Base-by-base conservation (phyloP, 1,140 invertebrate genomes). In the Gyrodactylus bullatarudis region DNA sequence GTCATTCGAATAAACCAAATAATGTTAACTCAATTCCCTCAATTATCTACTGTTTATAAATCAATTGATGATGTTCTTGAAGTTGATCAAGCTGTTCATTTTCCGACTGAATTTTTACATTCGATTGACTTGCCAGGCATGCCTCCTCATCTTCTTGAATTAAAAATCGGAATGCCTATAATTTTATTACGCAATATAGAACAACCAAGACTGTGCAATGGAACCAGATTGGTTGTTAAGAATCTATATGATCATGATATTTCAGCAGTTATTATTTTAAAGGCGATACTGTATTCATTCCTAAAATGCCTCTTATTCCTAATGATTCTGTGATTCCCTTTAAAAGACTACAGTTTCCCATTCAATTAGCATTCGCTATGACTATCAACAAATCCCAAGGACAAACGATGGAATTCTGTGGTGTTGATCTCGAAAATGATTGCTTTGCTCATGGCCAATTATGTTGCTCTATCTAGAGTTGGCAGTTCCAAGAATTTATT, bases 311-410 rank as follows among this genome's bases (percentile, higher is more conserved):
- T 20, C 1, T 77, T 2, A 75, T 75, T 54, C 76, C 77, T 69
- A 75, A 72, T 20, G 75, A 26, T 22, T 20, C 75, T 0, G 74
- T 76, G 20, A 76, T 77, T 74, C 78, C 83, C 72, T 82, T 84
- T 74, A 80, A 80, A 77, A 71, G 83, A 69, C 25, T 81, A 0
- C 82, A 85, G 75, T 84, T 84, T 79, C 81, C 82, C 23, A 54
- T 85, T 0, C 76, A 79, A 74, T 73, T 81, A 0, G 76, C 77
- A 1, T 84, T 83, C 77, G 80, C 82, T 23, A 83, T 84, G 78
- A 82, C 83, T 0, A 82, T 85, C 1, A 84, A 84, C 76, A 84
- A 84, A 78, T 75, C 81, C 1, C 84, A 85, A 78, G 82, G 84
- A 20, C 82, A 84, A 77, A 75, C 79, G n/a, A 8, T 54, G 8